phyloP scores from a whole-genome alignment of 2,797 vertebrate species.

The Chiloscyllium punctatum region DNA sequence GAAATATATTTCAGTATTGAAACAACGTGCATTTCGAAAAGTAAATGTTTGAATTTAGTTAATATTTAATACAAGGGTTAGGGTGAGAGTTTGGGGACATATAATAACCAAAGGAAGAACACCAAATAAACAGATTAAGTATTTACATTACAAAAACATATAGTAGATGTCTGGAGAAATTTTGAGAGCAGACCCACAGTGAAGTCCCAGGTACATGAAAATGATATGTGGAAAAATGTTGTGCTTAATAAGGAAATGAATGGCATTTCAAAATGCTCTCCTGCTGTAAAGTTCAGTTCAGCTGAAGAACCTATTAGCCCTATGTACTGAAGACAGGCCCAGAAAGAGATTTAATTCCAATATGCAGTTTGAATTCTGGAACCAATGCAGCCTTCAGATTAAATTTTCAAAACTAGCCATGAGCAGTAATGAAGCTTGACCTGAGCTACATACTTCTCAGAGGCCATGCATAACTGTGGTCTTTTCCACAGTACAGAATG shows the following conservation, averaged over 20 bases:
- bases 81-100: too few species aligned
- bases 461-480: constrained; percentile 30
- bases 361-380: neutral
- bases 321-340: neutral
- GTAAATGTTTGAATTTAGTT: neutral
- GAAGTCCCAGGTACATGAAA: neutral
- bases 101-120: neutral
- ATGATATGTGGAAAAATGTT: neutral
- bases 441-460: neutral
- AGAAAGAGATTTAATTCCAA: neutral
- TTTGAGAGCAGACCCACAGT: neutral
- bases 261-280: neutral
- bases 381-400: constrained; percentile 20
- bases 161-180: neutral
- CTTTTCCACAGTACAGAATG: constrained; percentile 19
- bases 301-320: neutral
- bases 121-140: constrained; percentile 7
- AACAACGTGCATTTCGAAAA: neutral
- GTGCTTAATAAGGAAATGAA: neutral
- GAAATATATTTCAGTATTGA: neutral
- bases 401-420: constrained; percentile 7
- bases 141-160: neutral
- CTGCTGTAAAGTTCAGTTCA: neutral
- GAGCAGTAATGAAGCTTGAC: constrained; percentile 27
- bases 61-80: neutral